phyloP scores from a whole-genome alignment of 2,113 vertebrate genomes.

The Marcusenius ussheri region DNA sequence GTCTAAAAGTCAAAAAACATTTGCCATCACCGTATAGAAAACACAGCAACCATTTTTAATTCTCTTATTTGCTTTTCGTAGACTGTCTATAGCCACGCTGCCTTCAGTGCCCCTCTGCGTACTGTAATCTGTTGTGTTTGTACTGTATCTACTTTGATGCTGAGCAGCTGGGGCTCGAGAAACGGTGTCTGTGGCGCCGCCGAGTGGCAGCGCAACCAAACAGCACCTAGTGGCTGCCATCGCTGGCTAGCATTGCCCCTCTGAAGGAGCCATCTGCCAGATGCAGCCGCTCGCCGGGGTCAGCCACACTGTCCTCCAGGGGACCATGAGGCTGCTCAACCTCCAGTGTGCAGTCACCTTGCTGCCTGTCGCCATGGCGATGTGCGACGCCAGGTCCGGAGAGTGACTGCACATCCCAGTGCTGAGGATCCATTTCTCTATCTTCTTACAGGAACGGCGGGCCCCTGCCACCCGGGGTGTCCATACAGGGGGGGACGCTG shows the following conservation, averaged over 20 bases:
- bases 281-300: background rate
- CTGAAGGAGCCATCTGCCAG: background rate
- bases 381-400: background rate
- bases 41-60: background rate
- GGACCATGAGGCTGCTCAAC: background rate
- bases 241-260: background rate
- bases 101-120: background rate
- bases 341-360: background rate
- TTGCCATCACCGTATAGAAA: background rate
- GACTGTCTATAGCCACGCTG: background rate
- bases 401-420: background rate
- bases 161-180: background rate
- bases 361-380: background rate
- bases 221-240: background rate
- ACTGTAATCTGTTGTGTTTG: too few relatives aligned
- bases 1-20: background rate
- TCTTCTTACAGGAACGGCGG: constrained; percentile 57
- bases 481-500: constrained; percentile 54
- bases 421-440: background rate
- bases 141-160: too few relatives aligned
- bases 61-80: background rate
- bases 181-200: background rate
- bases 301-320: background rate
- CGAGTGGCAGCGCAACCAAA: background rate
- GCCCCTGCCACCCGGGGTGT: constrained; percentile 58